Evolutionary conservation across 1,140 invertebrate species (phyloP), one percentile per base, ranked within the genome.

Genomic region (Trichomalopsis sarcophagae): DNA sequence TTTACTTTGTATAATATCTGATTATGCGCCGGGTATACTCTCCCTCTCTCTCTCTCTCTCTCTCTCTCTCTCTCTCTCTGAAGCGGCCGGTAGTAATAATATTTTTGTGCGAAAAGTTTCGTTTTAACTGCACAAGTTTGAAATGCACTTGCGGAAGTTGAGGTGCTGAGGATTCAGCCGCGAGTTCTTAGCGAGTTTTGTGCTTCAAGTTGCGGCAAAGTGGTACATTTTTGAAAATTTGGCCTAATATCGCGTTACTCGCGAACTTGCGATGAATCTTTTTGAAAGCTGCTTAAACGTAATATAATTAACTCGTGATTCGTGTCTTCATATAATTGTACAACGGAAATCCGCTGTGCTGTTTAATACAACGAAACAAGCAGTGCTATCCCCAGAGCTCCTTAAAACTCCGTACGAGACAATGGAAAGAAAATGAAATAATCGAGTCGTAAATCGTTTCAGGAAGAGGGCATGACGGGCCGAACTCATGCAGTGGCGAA

Each of bases 401-500:
- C 40, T 9, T 44, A 44, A 44, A 44, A 62, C 7, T 62, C 14
- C 55, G 21, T n/a, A 17, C 7, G n/a, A n/a, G n/a, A 21, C 6
- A 62, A 11, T 27, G 27, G 13, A 71, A 71, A 30, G 3, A 36
- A 36, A 36, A 36, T 36, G 2, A 71, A 1, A 62, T 55, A 17
- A 17, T 62, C 17, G 5, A 2, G 1, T 62, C n/a, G 14, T 27
- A 30, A 13, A 13, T 2, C 23, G 0, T 40, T 71, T 36, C 80
- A 93, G 92, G 90, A 91, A 93, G 91, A 92, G 91, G 92, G 92
- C 90, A 93, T 93, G 92, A 93, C 91, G 92, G 89, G 91, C 91
- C 92, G 91, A 88, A 93, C 93, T 91, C 91, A 93, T 93, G 93
- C 93, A 93, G 93, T 93, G 93, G 93, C 91, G 92, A 93, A 93